Base-by-base conservation (phyloP, 2,113 vertebrate genomes). In the Falcunculus frontatus region DNA sequence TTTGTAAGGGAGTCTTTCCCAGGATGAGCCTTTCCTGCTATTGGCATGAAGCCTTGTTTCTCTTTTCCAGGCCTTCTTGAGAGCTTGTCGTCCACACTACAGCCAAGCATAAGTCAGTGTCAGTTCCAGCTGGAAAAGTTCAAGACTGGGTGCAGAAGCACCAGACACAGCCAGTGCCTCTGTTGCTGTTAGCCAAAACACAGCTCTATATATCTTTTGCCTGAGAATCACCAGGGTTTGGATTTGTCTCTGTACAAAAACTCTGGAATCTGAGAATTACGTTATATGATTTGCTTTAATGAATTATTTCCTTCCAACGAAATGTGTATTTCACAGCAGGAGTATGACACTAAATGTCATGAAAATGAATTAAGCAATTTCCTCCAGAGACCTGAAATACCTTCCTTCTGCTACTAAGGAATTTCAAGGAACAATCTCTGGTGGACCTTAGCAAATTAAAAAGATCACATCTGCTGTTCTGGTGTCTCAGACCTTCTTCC, bases 341-440 rank as follows among this genome's bases (percentile, higher is more conserved):
- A 92, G 23, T 49, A 27, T 95, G 85, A 74, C 53, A 91, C 63
- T 57, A 69, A 94, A 94, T 87, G 85, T 85, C 84, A 95, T 42
- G 70, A 78, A 90, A 96, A 93, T 86, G 79, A 94, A 88, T 93
- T 80, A 95, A 93, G 47, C n/a, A 22, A 35, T 90, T 92, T 90
- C 53, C 86, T 93, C 68, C 39, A 78, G 86, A 70, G 89, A 81
- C 42, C 26, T 84, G 56, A 90, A 90, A 81, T 68, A 90, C 39
- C 79, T 77, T 91, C 49, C 70, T 93, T 59, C 74, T 81, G 42
- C 87, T 93, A 62, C 72, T 50, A 27, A 78, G 33, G 60, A 93
- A 69, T 86, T 92, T 86, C 64, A 78, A 18, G 59, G 63, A 81
- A 67, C 75, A 69, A 87, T 77, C 74, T 93, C 81, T 82, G 85